Evolutionary conservation across 1,140 invertebrate species (phyloP).

Genomic region (Notospermus geniculatus): DNA sequence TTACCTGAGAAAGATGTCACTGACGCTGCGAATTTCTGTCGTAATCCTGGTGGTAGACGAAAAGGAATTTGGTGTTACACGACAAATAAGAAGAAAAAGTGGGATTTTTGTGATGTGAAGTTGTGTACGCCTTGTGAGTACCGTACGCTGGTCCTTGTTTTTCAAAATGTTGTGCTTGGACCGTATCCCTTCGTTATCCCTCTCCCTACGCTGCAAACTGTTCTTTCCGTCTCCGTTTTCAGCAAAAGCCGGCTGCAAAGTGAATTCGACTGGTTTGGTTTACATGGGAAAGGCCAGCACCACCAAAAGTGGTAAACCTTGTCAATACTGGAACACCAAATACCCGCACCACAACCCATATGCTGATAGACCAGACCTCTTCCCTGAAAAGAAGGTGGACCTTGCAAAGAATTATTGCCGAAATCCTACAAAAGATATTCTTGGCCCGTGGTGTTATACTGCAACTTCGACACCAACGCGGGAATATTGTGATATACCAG

Average conservation of each 20-base stretch:
- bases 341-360: background rate
- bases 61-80: background rate
- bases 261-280: background rate
- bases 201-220: no score
- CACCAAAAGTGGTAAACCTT: background rate
- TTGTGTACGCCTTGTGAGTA: background rate
- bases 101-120: background rate
- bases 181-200: no score
- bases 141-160: no score
- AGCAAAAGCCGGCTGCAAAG: background rate
- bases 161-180: no score
- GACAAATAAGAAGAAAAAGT: background rate
- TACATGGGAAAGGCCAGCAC: background rate
- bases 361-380: background rate
- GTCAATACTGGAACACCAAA: background rate
- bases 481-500: constrained; percentile 1
- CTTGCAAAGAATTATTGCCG: constrained; percentile 3
- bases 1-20: background rate
- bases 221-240: no score
- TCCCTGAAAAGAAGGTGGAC: background rate
- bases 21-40: background rate
- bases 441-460: background rate
- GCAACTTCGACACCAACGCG: background rate
- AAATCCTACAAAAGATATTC: background rate
- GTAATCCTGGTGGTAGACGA: background rate